Base-by-base conservation (phyloP, 2,888 invertebrate genomes). In the Chouioia cunea region DNA sequence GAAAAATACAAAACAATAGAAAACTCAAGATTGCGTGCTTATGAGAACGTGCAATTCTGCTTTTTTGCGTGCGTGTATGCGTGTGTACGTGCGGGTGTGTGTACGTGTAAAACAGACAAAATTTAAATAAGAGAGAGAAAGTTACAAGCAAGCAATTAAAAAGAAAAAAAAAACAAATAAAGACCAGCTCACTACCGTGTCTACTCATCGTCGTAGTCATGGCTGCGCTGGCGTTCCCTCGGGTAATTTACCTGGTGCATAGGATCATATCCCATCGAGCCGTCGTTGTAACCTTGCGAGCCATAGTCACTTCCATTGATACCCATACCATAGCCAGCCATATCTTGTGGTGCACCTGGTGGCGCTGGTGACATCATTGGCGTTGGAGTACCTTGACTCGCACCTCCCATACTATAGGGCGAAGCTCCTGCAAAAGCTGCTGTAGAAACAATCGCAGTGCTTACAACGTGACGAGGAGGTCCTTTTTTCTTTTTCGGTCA, bases 311-410 rank as follows among this genome's bases (percentile, higher is more conserved):
- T 96, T 75, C 95, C 95, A 86, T 92, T 94, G 83, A 96, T 94
- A 75, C 95, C 95, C 91, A 96, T 93, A 79, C 94, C 93, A 88
- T 96, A 96, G 75, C 95, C 95, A 91, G 96, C 95, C 81, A 94
- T 94, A 88, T 96, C 96, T 88, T 95, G 95, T 20, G 88, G 88
- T 52, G 86, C 87, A 58, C 87, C 87, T 72, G 94, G 92, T 73
- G 94, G 94, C 81, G 95, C 96, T 78, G 96, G 96, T 71, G 95
- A 96, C 95, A 97, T 96, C 94, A 96, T 95, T 69, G 96, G 96
- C 79, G 96, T 96, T 73, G 96, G 94, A 72, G 95, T 94, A 80
- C 96, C 96, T 80, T 93, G 93, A 77, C 95, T 94, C 77, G 93
- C 93, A 79, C 93, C 93, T 73, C 88, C 89, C 93, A 94, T 93